Base-by-base conservation (phyloP, 2,888 invertebrate genomes). In the Cosmia trapezina region DNA sequence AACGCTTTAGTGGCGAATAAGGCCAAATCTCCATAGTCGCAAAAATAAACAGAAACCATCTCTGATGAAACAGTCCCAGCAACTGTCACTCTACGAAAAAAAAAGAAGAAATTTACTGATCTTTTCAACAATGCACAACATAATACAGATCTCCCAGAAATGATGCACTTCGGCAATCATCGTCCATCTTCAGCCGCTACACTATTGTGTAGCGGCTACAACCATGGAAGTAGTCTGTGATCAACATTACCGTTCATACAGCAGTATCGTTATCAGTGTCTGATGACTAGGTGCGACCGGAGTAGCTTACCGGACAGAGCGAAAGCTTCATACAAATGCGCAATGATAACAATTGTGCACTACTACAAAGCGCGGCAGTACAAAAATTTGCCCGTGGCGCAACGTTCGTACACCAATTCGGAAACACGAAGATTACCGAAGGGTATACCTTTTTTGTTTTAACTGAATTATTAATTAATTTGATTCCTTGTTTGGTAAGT, bases 21-120 rank as follows among this genome's bases (percentile, higher is more conserved):
- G 37, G 95, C 95, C 78, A 97, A 90, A 86, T 97, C 97, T n/a
- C 97, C 97, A 84, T 93, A 97, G 89, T 97, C 97, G 80, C 97
- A 97, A 89, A 97, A 97, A 82, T 97, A 96, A 53, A 97, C 96
- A 0, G 96, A 96, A 45, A 96, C 96, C 92, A 94, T 95, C 65
- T 95, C 94, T 11, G 93, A 83, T 6, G 96, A 96, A 49, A 97
- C 95, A 53, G 93, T 91, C 43, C 96, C 95, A 49, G 96, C 96
- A 43, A 97, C 90, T 33, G 93, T 95, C 45, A 96, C 96, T 85
- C 97, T 97, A 88, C 47, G 69, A 70, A 56, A 66, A 65, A 56
- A 47, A 41, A 62, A 63, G 19, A 41, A 62, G 0, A 14, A 22
- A 62, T 2, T 22, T 11, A 56, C 12, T 12, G 41, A 56, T n/a